Evolutionary conservation across 2,888 invertebrate genomes (phyloP).

Genomic region (Caenorhabditis macrosperma): DNA sequence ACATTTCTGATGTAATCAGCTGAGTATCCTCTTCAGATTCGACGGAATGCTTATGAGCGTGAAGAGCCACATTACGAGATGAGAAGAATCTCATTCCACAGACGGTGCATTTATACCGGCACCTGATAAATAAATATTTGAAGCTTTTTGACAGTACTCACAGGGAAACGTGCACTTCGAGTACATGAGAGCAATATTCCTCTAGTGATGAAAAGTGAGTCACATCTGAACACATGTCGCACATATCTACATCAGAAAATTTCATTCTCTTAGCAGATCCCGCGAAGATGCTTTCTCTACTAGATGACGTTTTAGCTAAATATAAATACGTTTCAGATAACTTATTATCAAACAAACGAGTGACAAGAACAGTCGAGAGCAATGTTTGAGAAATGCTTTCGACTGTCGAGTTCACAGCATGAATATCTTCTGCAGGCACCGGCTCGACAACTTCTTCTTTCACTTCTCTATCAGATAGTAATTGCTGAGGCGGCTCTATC

Average conservation of each 20-base stretch:
- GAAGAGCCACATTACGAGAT: neutral
- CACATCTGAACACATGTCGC: conserved; percentile 1
- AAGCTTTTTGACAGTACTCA: neutral
- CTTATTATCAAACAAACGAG: neutral
- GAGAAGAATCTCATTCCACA: conserved; percentile 2
- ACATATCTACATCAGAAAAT: conserved; percentile 13
- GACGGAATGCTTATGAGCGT: neutral
- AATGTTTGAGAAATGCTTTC: neutral
- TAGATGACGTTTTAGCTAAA: neutral
- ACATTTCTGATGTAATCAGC: neutral
- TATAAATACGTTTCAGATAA: neutral
- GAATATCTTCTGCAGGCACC: neutral
- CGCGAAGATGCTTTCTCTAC: neutral
- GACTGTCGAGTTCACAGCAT: neutral
- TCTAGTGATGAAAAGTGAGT: neutral
- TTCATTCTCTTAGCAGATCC: conserved; percentile 2
- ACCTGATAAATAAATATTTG: neutral
- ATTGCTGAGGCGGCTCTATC: neutral
- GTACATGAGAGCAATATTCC: conserved; percentile 16
- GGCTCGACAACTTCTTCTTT: neutral
- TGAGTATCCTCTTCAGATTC: neutral
- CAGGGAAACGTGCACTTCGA: conserved; percentile 3
- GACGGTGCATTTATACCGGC: conserved; percentile 25
- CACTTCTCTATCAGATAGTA: neutral
- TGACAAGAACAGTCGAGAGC: neutral